These are phyloP conservation scores for Babyrousa celebensis DNA, from an alignment of 2,797 vertebrate genomes.

Conservation along the genomic window DNA sequence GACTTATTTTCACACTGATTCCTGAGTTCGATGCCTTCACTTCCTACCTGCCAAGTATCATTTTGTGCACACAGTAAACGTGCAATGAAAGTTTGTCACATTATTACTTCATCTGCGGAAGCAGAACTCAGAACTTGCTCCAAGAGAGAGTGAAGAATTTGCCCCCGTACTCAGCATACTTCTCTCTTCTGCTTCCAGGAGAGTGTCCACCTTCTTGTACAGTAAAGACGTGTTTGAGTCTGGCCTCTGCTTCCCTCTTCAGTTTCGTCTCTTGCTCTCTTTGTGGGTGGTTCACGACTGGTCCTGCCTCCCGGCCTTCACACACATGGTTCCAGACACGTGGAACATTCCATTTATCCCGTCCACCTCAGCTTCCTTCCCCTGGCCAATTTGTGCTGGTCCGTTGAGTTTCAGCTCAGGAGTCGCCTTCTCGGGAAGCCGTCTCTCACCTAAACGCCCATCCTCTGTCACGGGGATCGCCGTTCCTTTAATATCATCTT, in stretches of 20 bases:
- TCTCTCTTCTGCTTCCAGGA: background rate
- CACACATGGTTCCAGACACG: background rate
- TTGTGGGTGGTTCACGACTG: background rate
- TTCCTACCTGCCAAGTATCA: background rate
- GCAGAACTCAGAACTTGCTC: background rate
- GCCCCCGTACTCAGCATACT: background rate
- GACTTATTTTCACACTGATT: conserved; percentile 42
- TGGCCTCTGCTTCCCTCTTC: background rate
- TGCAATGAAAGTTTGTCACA: background rate
- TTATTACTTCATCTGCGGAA: conserved; percentile 20
- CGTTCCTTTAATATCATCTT: background rate
- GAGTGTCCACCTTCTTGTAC: background rate
- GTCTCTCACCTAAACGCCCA: background rate
- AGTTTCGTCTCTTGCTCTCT: conserved; percentile 27
- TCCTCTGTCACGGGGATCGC: background rate
- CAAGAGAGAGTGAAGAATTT: background rate
- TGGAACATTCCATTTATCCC: background rate
- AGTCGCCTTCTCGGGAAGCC: background rate
- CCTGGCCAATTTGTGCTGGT: background rate
- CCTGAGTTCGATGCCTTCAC: background rate
- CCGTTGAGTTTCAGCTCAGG: background rate
- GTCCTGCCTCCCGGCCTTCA: background rate
- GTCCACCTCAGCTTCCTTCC: background rate
- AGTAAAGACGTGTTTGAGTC: background rate
- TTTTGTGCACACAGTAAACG: background rate